These are phyloP conservation scores for Copidosoma aretas DNA, from an alignment of 2,888 invertebrate species.

Conservation along the genomic window DNA sequence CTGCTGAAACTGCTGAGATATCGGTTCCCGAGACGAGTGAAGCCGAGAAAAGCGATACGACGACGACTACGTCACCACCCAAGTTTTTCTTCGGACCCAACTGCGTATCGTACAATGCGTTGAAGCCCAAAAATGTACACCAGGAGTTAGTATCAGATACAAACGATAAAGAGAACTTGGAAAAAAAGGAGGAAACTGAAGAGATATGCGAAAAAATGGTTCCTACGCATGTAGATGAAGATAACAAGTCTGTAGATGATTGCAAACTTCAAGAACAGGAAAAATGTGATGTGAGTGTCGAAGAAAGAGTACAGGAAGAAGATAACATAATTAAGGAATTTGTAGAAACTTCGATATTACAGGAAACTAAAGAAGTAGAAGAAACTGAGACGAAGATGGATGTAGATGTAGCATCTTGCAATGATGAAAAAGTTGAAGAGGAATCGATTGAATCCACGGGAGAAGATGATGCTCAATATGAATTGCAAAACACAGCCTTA, in stretches of 20 bases:
- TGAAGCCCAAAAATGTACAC: slow-evolving; percentile 6
- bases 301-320: background rate
- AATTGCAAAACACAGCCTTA: slow-evolving; percentile 18
- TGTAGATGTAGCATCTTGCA: background rate
- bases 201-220: slow-evolving; percentile 31
- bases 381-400: slow-evolving; percentile 11
- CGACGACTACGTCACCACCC: slow-evolving; percentile 46
- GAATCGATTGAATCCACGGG: background rate
- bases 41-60: slow-evolving; percentile 20
- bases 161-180: slow-evolving; percentile 29
- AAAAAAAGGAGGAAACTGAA: slow-evolving; percentile 2
- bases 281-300: slow-evolving; percentile 30
- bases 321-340: background rate
- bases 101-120: slow-evolving; percentile 53
- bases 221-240: slow-evolving; percentile 19
- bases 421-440: background rate
- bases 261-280: slow-evolving; percentile 20
- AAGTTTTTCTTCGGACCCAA: slow-evolving; percentile 61
- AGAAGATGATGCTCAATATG: background rate
- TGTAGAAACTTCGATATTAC: background rate
- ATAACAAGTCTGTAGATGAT: background rate
- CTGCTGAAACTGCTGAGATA: slow-evolving; percentile 45
- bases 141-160: slow-evolving; percentile 5
- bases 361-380: background rate
- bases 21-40: slow-evolving; percentile 54